Evolutionary conservation across 2,888 invertebrate genomes (phyloP).

Genomic region (Athrips mouffetella): DNA sequence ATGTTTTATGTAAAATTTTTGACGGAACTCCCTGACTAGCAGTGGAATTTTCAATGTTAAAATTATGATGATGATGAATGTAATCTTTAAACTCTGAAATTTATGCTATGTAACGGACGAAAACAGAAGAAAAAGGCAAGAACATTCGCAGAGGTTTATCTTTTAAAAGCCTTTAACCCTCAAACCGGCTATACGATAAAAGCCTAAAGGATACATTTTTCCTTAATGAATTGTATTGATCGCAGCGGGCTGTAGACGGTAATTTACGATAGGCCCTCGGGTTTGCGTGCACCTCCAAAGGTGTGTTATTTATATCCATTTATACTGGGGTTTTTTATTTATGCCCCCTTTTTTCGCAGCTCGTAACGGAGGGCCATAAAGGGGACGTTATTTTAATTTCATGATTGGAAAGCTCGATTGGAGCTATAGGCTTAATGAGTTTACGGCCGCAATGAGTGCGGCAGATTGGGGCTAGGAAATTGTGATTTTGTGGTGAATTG

Average conservation of each 20-base stretch:
- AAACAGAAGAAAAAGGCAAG: too few species aligned
- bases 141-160: constrained; percentile 16
- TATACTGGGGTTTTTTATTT: constrained; percentile 71
- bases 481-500: constrained; percentile 2
- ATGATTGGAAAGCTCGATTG: constrained; percentile 78
- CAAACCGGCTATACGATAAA: constrained; percentile 47
- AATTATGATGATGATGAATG: too few species aligned
- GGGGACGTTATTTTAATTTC: constrained; percentile 77
- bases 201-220: constrained; percentile 61
- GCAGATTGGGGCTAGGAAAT: constrained; percentile 34
- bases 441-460: constrained; percentile 63
- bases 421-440: constrained; percentile 76
- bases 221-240: constrained; percentile 75
- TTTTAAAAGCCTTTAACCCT: constrained; percentile 35
- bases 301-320: constrained; percentile 77
- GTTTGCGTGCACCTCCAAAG: constrained; percentile 68
- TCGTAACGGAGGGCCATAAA: constrained; percentile 74
- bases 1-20: too few species aligned
- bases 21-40: too few species aligned
- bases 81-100: too few species aligned
- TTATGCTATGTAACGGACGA: too few species aligned
- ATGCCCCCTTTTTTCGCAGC: constrained; percentile 78
- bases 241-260: constrained; percentile 62
- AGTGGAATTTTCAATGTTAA: too few species aligned
- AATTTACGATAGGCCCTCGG: constrained; percentile 67